Conservation (phyloP, 2,888 invertebrate species). For the Aleiodes leptofemur region DNA sequence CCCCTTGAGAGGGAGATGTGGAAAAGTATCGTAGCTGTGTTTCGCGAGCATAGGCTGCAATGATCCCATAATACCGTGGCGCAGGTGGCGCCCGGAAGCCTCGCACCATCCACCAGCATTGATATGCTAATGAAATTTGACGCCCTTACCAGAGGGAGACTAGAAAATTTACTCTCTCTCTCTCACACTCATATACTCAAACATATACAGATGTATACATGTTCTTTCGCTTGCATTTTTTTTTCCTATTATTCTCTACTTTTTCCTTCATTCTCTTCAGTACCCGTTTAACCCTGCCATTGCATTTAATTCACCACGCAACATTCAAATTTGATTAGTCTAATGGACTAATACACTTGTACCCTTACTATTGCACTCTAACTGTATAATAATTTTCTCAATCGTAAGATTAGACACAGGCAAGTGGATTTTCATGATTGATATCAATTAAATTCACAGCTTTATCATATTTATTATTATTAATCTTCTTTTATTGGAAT, state of each 20-base stretch:
- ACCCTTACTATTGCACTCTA: too few species aligned
- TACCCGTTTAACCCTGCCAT: constrained; percentile 62
- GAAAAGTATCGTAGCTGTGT: constrained; percentile 9
- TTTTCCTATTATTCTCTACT: constrained; percentile 29
- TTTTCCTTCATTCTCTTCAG: constrained; percentile 47
- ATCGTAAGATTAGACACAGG: neutral
- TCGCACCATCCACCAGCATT: constrained; percentile 74
- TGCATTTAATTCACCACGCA: constrained; percentile 59
- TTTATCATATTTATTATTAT: constrained; percentile 4
- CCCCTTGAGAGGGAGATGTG: constrained; percentile 37
- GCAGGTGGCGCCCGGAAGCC: constrained; percentile 71
- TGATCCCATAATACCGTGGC: constrained; percentile 72
- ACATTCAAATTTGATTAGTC: constrained; percentile 68
- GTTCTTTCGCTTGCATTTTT: neutral
- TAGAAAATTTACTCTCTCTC: constrained; percentile 37
- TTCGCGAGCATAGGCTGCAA: constrained; percentile 43
- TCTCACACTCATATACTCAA: neutral
- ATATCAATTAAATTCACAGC: too few species aligned
- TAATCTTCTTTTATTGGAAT: neutral
- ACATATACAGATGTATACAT: neutral
- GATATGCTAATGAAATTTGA: constrained; percentile 76
- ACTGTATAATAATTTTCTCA: neutral
- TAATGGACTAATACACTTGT: constrained; percentile 67
- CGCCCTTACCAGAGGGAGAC: constrained; percentile 65
- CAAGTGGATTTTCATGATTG: too few species aligned